phyloP scores from a whole-genome alignment of 2,113 vertebrate species.

The Xyrauchen texanus region DNA sequence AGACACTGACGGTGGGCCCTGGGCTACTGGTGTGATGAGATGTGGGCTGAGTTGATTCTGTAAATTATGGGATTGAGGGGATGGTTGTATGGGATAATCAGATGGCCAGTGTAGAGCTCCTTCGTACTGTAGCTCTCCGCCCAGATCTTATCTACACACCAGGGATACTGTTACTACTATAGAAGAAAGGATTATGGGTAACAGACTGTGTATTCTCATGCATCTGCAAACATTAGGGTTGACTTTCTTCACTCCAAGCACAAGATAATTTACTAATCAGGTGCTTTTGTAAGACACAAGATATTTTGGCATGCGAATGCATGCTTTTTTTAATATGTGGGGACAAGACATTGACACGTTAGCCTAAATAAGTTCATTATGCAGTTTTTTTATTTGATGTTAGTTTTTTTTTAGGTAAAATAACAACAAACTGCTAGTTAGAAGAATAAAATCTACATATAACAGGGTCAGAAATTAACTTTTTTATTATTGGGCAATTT shows the following conservation, averaged over 20 bases:
- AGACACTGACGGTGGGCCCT: constrained; percentile 23
- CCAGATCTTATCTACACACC: constrained; percentile 87
- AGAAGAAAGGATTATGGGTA: constrained; percentile 17
- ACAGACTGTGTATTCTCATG: background rate
- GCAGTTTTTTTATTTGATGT: too few species aligned
- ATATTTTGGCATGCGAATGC: constrained; percentile 43
- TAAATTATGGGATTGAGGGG: constrained; percentile 21
- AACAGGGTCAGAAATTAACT: too few species aligned
- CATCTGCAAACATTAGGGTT: too few species aligned
- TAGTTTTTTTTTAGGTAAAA: too few species aligned
- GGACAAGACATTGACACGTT: constrained; percentile 16
- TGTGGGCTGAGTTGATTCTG: constrained; percentile 76
- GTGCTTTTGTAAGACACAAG: constrained; percentile 24
- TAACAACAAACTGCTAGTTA: too few species aligned
- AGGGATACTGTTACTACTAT: constrained; percentile 6
- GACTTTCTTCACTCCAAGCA: background rate
- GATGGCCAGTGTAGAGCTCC: constrained; percentile 95
- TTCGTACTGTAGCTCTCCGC: constrained; percentile 95
- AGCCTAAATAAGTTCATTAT: too few species aligned
- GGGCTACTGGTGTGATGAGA: constrained; percentile 85
- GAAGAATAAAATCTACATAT: too few species aligned
- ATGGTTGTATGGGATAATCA: constrained; percentile 87
- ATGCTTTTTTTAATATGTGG: constrained; percentile 16
- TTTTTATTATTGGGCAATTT: too few species aligned
- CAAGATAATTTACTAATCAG: background rate